Evolutionary conservation across 30 jellyfish, hydroid and myxozoan genomes (phyloP).

Genomic region (Sanderia malayensis): DNA sequence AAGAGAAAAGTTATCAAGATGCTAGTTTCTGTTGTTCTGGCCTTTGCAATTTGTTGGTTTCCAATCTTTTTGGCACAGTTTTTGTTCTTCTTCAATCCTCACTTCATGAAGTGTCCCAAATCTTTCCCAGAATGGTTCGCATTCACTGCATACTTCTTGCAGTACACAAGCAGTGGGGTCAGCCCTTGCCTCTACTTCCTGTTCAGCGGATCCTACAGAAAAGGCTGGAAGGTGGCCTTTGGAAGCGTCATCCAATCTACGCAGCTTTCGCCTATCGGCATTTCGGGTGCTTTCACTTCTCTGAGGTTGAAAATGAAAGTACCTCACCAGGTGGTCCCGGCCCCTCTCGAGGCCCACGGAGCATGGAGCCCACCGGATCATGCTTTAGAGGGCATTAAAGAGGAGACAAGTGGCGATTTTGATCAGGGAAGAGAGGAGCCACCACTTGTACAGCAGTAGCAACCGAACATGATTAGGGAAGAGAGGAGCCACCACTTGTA

Average conservation of each 20-base stretch:
- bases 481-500: no score
- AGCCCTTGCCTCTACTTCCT: constrained; percentile 68
- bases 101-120: constrained; percentile 38
- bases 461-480: no score
- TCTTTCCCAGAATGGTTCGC: constrained; percentile 43
- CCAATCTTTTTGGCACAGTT: constrained; percentile 74
- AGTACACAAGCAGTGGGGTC: constrained; percentile 73
- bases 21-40: constrained; percentile 58
- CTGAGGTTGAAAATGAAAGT: no score
- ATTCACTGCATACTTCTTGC: constrained; percentile 51
- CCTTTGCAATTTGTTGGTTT: constrained; percentile 78
- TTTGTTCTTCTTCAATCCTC: constrained; percentile 56
- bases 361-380: no score
- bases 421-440: no score
- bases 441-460: no score
- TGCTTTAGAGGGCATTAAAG: no score
- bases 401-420: no score
- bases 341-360: no score
- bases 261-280: no score
- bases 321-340: no score
- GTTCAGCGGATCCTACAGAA: constrained; percentile 70
- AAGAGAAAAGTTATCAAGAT: constrained; percentile 55
- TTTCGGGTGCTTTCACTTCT: no score
- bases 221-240: constrained; percentile 42
- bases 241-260: neutral